phyloP scores from a whole-genome alignment of 1,140 invertebrate species.

The Drepana arcuata region DNA sequence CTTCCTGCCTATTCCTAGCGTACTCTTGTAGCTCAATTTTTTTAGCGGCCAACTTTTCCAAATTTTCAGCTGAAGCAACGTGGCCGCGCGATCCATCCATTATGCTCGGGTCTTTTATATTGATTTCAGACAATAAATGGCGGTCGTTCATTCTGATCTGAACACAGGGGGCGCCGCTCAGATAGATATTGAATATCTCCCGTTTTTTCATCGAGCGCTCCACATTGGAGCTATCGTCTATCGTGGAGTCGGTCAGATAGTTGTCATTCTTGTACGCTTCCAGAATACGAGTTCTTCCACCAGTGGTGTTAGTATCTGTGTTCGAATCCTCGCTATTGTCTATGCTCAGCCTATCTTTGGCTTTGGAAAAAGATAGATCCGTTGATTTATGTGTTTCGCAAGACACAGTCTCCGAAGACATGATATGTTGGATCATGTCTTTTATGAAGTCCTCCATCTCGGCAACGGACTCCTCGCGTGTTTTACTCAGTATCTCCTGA shows the following conservation, averaged over 20 bases:
- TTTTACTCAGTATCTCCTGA: constrained; percentile 39
- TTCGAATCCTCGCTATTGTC: no score
- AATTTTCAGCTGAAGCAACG: constrained; percentile 44
- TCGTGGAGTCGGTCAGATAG: constrained; percentile 32
- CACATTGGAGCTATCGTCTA: constrained; percentile 18
- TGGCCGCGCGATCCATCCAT: constrained; percentile 14
- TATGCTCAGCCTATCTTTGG: no score
- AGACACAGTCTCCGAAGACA: constrained; percentile 29
- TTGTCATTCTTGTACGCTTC: constrained; percentile 43
- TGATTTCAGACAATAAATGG: constrained; percentile 44
- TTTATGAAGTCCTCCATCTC: constrained; percentile 53
- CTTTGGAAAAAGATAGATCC: no score
- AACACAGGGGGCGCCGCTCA: constrained; percentile 24
- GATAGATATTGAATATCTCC: constrained; percentile 33
- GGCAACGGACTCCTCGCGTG: constrained; percentile 25
- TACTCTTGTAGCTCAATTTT: constrained; percentile 31
- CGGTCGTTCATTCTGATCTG: constrained; percentile 41
- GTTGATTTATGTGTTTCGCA: no score
- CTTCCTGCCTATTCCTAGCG: constrained; percentile 13
- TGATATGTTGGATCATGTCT: constrained; percentile 43
- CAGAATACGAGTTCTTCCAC: no score
- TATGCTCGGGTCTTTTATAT: constrained; percentile 29
- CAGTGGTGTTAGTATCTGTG: not conserved
- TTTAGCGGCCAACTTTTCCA: constrained; percentile 38
- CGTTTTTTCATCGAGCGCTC: constrained; percentile 8